Percentiles rank a stretch among this genome's conserved stretches.
Evolutionary conservation across 2,888 invertebrate genomes (phyloP).

Genomic region (Agriopis leucophaearia): DNA sequence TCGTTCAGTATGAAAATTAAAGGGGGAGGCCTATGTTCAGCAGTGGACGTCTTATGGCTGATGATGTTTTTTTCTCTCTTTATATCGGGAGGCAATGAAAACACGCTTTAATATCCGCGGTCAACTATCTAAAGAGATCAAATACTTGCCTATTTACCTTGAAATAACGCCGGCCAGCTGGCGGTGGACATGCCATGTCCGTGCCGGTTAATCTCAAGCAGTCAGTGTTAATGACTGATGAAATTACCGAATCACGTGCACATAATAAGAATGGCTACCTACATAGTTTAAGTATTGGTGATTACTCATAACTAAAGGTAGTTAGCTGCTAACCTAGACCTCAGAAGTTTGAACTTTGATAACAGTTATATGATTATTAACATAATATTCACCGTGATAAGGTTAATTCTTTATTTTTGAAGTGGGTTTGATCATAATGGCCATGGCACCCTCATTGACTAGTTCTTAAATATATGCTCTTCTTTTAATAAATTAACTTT

Average conservation of each 20-base stretch:
- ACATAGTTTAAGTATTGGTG: not conserved
- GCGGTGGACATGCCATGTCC: slow-evolving; percentile 54
- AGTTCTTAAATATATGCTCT: too few species aligned
- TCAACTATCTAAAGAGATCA: slow-evolving; percentile 70
- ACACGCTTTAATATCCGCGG: slow-evolving; percentile 59
- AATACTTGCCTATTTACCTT: slow-evolving; percentile 68
- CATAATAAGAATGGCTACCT: not conserved
- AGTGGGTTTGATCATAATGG: too few species aligned
- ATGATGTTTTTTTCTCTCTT: not conserved
- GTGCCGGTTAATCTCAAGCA: slow-evolving; percentile 46
- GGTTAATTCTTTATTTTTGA: too few species aligned
- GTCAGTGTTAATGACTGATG: slow-evolving; percentile 35
- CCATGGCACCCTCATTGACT: too few species aligned
- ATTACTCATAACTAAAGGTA: not conserved
- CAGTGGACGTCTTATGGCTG: too few species aligned
- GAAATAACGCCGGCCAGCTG: slow-evolving; percentile 52
- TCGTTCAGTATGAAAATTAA: too few species aligned
- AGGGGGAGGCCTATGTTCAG: too few species aligned
- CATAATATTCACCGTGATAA: too few species aligned
- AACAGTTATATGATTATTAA: too few species aligned
- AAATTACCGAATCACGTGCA: slow-evolving; percentile 24
- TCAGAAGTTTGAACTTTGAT: not conserved
- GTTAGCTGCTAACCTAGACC: not conserved
- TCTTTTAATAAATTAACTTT: too few species aligned
- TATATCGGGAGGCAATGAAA: slow-evolving; percentile 52